phyloP scores from a whole-genome alignment of 2,888 invertebrate genomes.

The Amaurobius ferox region DNA sequence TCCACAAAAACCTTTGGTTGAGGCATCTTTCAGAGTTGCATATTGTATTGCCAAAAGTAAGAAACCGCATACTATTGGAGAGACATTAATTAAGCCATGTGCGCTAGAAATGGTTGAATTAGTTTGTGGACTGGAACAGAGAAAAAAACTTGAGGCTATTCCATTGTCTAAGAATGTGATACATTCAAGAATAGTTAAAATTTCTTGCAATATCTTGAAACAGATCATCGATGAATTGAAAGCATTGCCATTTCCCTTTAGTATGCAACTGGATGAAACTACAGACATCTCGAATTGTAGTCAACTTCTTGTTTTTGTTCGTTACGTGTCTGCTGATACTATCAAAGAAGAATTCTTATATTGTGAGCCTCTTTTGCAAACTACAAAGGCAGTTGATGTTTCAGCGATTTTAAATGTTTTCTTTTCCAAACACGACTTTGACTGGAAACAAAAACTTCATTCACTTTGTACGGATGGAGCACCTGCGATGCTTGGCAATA shows the following conservation, averaged over 20 bases:
- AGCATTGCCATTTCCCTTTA: conserved; percentile 13
- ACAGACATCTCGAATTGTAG: conserved; percentile 75
- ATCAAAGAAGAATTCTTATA: conserved; percentile 46
- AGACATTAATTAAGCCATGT: conserved; percentile 41
- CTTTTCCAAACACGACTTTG: conserved; percentile 1
- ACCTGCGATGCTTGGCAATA: conserved; percentile 31
- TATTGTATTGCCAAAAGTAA: conserved; percentile 28
- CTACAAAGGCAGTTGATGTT: conserved; percentile 22
- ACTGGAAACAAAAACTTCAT: conserved; percentile 73
- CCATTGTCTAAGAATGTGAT: conserved; percentile 61
- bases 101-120: conserved; percentile 39
- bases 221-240: conserved; percentile 1
- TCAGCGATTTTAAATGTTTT: conserved; percentile 35
- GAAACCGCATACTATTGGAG: conserved; percentile 40
- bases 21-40: conserved; percentile 30
- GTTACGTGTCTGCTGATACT: conserved; percentile 30
- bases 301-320: conserved; percentile 35
- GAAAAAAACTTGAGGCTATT: conserved; percentile 68
- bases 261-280: conserved; percentile 77
- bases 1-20: conserved; percentile 14
- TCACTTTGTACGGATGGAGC: conserved; percentile 93
- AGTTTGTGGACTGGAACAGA: conserved; percentile 55
- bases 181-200: conserved; percentile 58
- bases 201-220: conserved; percentile 1
- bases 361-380: conserved; percentile 27